Evolutionary conservation across 1,140 invertebrate species (phyloP).

Genomic region (Cecropterus lyciades): DNA sequence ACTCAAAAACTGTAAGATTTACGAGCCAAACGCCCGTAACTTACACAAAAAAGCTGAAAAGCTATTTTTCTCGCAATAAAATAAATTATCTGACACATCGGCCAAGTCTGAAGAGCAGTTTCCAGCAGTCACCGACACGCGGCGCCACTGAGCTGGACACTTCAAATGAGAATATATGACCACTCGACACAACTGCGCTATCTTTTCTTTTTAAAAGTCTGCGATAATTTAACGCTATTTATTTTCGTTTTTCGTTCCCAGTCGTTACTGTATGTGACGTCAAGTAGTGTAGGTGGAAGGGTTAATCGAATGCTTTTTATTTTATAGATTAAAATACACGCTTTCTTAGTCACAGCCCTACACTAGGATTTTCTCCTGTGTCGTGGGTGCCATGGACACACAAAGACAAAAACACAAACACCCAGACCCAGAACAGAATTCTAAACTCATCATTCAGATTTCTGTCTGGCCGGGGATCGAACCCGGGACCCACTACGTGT

Average conservation of each 20-base stretch:
- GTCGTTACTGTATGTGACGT: constrained; percentile 5
- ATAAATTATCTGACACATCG: constrained; percentile 33
- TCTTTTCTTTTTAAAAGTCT: constrained; percentile 29
- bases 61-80: constrained; percentile 37
- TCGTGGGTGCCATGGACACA: no score
- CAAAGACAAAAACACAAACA: no score
- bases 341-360: no score
- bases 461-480: no score
- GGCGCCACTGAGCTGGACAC: constrained; percentile 41
- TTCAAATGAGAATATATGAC: constrained; percentile 34
- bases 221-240: constrained; percentile 28
- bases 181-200: constrained; percentile 24
- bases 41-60: not conserved
- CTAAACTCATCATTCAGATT: no score
- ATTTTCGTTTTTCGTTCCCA: constrained; percentile 16
- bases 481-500: no score
- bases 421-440: no score
- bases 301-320: not conserved
- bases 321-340: no score
- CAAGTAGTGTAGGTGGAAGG: not conserved
- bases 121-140: constrained; percentile 51
- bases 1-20: no score
- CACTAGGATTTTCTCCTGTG: no score
- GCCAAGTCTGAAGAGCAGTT: constrained; percentile 44
- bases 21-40: no score